Conservation (phyloP, 2,797 vertebrate genomes). For the Pempheris klunzingeri region DNA sequence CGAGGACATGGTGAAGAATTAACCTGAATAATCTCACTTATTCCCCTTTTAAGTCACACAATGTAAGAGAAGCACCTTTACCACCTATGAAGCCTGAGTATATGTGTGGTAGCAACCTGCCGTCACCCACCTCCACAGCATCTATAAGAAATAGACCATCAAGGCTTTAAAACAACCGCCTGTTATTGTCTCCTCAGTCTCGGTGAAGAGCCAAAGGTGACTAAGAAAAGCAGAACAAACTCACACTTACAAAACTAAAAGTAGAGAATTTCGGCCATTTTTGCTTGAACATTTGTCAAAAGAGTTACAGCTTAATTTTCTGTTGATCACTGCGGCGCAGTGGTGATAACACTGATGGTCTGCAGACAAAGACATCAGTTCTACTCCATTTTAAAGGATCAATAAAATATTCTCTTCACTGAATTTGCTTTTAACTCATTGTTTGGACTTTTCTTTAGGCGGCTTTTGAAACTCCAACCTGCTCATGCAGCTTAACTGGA, state of each 20-base stretch:
- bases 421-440: neutral
- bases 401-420: neutral
- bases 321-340: neutral
- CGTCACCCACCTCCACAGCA: neutral
- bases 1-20: slow-evolving; percentile 49
- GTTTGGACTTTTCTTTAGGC: too few relatives aligned
- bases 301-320: neutral
- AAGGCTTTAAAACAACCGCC: neutral
- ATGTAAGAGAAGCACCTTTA: neutral
- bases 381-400: neutral
- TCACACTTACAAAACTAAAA: too few relatives aligned
- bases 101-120: neutral
- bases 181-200: too few relatives aligned
- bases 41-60: slow-evolving; percentile 6
- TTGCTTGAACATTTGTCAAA: neutral
- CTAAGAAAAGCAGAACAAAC: too few relatives aligned
- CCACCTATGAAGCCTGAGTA: neutral
- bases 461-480: neutral
- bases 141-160: neutral
- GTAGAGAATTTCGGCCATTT: neutral
- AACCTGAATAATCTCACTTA: slow-evolving; percentile 47
- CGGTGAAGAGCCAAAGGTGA: neutral
- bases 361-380: neutral
- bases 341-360: neutral
- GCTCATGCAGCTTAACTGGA: too few relatives aligned